phyloP scores from a whole-genome alignment of 2,113 vertebrate genomes.

The Equus przewalskii region DNA sequence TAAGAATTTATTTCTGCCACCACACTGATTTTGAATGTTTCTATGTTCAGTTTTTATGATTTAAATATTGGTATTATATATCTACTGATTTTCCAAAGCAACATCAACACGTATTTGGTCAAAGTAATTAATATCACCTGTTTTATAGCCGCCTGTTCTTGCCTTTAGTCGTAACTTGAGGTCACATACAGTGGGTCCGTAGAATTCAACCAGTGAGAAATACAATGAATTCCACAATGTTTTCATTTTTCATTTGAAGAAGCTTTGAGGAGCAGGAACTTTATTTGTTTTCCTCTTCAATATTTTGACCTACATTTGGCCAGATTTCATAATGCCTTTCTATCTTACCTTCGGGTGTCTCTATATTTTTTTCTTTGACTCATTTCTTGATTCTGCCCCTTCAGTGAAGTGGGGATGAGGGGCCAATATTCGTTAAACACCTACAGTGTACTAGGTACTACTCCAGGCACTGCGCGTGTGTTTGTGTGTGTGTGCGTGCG shows the following conservation, averaged over 20 bases:
- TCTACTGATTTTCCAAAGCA: background rate
- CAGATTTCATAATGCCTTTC: background rate
- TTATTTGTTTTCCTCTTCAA: background rate
- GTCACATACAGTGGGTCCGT: background rate
- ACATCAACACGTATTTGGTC: background rate
- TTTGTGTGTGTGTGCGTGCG: background rate
- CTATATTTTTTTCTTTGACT: background rate
- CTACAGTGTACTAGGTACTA: background rate
- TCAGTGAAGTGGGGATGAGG: background rate
- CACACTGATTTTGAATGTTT: background rate
- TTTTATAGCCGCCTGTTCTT: background rate
- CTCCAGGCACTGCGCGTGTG: background rate
- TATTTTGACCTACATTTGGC: background rate
- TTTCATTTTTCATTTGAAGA: background rate
- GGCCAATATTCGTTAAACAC: background rate
- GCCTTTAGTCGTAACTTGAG: background rate
- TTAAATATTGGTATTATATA: background rate
- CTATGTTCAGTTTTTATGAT: background rate
- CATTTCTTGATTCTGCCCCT: background rate
- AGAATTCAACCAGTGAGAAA: background rate
- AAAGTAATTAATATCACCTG: background rate
- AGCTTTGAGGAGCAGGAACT: background rate
- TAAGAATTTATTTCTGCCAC: background rate
- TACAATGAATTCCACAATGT: background rate
- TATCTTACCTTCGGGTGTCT: background rate